phyloP scores from a whole-genome alignment of 1,140 invertebrate species.

The Achatina immaculata region DNA sequence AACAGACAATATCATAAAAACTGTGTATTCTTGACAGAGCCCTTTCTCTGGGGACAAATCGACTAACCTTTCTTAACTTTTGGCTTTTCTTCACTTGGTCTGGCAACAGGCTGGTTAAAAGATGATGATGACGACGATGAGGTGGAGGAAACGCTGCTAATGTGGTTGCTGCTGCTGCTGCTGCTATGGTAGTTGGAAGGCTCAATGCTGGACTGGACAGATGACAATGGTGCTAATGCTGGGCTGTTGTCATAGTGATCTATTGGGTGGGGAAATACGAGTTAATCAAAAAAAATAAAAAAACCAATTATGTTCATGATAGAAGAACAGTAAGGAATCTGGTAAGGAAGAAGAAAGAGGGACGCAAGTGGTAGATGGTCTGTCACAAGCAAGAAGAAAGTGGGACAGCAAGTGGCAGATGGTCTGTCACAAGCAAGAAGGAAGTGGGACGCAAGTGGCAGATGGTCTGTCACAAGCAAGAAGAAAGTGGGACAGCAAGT shows the following conservation, averaged over 20 bases:
- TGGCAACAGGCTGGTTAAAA: background rate
- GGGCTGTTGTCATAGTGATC: slow-evolving; percentile 30
- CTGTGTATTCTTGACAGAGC: no score
- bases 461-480: no score
- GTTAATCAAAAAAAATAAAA: background rate
- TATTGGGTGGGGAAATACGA: background rate
- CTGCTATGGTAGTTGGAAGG: slow-evolving; percentile 10
- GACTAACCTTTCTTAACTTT: slow-evolving; percentile 67
- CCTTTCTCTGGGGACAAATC: no score
- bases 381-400: no score
- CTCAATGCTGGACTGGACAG: slow-evolving; percentile 15
- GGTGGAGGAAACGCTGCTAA: background rate
- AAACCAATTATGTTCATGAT: background rate
- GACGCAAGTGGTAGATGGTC: no score
- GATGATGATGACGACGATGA: background rate
- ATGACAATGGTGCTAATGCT: background rate
- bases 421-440: no score
- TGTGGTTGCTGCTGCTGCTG: background rate
- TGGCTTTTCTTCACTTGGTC: slow-evolving; percentile 55
- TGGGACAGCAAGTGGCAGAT: no score
- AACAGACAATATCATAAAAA: no score
- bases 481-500: no score
- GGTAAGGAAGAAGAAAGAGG: no score
- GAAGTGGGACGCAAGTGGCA: no score
- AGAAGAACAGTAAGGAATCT: background rate